Evolutionary conservation across 2,113 vertebrate species (phyloP).

Genomic region (Chionomys nivalis): DNA sequence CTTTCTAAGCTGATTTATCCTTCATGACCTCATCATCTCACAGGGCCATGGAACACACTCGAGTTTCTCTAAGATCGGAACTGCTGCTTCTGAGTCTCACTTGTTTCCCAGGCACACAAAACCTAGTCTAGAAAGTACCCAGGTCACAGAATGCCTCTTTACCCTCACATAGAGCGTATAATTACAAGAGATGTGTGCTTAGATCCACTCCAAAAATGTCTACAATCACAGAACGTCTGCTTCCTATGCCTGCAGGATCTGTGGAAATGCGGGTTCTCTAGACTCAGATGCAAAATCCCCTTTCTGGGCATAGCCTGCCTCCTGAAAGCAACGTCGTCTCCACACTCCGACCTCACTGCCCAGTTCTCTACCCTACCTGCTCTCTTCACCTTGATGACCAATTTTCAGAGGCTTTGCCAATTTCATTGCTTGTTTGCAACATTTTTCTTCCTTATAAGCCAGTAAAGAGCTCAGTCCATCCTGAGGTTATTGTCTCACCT

Average conservation of each 20-base stretch:
- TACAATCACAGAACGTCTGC: accelerated
- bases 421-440: neutral
- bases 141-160: accelerated
- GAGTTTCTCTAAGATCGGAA: neutral
- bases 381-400: neutral
- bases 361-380: neutral
- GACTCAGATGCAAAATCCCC: neutral
- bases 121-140: neutral
- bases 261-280: too few species aligned
- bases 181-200: neutral
- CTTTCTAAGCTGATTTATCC: neutral
- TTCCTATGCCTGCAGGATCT: neutral
- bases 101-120: neutral
- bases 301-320: neutral
- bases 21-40: neutral
- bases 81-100: neutral
- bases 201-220: neutral
- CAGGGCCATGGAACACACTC: neutral
- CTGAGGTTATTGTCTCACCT: too few species aligned
- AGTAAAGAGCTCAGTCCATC: neutral
- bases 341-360: neutral
- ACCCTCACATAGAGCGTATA: too few species aligned
- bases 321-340: neutral
- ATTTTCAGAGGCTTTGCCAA: neutral
- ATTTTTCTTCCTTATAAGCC: neutral